Conservation (phyloP, 37 sponge, comb jelly and placozoan species). For the Chondrilla cf. caribensis region DNA sequence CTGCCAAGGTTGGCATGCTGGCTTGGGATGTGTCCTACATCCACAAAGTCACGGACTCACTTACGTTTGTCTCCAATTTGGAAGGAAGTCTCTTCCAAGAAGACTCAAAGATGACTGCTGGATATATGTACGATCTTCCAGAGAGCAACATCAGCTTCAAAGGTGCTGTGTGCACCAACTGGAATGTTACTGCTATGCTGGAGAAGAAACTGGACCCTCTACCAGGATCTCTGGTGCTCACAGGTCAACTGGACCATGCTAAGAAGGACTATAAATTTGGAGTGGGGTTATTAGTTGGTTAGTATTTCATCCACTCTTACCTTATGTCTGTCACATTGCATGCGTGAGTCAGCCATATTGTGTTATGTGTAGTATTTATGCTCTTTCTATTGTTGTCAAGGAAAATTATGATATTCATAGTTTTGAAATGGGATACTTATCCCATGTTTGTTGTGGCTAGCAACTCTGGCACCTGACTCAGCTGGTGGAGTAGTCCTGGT, state of each 20-base stretch:
- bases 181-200: conserved; percentile 63
- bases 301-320: too few species aligned
- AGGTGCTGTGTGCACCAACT: conserved; percentile 68
- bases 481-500: too few species aligned
- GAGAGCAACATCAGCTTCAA: conserved; percentile 61
- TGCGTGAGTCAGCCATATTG: too few species aligned
- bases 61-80: conserved; percentile 41
- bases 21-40: conserved; percentile 52
- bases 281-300: conserved; percentile 80
- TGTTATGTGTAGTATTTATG: too few species aligned
- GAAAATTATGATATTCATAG: too few species aligned
- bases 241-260: conserved; percentile 81
- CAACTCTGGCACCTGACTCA: too few species aligned
- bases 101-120: conserved; percentile 58
- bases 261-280: conserved; percentile 86
- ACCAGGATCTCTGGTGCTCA: conserved; percentile 74
- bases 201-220: conserved; percentile 91
- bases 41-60: conserved; percentile 29
- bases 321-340: too few species aligned
- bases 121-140: conserved; percentile 72
- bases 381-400: too few species aligned
- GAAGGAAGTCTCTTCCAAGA: conserved; percentile 69
- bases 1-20: conserved; percentile 55
- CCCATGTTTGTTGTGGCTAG: too few species aligned
- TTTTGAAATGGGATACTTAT: too few species aligned